Percentiles rank a stretch among this genome's conserved stretches.
Conservation (phyloP, 37 sponge, comb jelly and placozoan genomes). For the Haliclona indistincta region DNA sequence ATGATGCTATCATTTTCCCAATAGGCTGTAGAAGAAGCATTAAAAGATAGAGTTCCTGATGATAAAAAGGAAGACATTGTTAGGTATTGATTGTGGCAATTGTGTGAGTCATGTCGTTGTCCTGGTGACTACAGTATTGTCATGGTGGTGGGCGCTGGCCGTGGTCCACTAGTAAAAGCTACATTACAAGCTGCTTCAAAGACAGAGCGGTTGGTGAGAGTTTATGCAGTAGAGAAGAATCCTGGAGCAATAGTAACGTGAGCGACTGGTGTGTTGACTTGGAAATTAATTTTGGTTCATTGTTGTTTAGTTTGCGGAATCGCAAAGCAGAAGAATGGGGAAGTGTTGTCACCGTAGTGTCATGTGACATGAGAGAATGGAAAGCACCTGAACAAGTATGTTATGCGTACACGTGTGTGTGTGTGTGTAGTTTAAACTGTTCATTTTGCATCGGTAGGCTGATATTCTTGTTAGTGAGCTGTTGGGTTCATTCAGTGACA, state of each 20-base stretch:
- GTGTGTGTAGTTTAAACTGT: not conserved
- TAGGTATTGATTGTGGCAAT: not conserved
- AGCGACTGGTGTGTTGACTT: slow-evolving; percentile 16
- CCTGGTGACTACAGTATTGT: slow-evolving; percentile 72
- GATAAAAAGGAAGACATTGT: slow-evolving; percentile 26
- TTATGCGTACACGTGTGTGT: not conserved
- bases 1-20: not conserved
- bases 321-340: slow-evolving; percentile 78
- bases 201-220: slow-evolving; percentile 39
- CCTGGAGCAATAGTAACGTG: slow-evolving; percentile 92
- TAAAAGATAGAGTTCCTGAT: slow-evolving; percentile 51
- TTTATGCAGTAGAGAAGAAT: slow-evolving; percentile 99
- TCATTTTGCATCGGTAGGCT: slow-evolving; percentile 37
- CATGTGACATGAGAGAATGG: slow-evolving; percentile 96
- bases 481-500: slow-evolving; percentile 99
- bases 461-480: slow-evolving; percentile 98
- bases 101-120: not conserved
- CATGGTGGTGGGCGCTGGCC: slow-evolving; percentile 99
- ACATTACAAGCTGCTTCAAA: slow-evolving; percentile 69
- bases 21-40: slow-evolving; percentile 12
- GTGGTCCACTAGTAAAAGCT: slow-evolving; percentile 92
- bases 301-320: slow-evolving; percentile 61
- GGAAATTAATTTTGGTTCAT: not conserved
- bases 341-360: slow-evolving; percentile 72
- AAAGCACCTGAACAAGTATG: slow-evolving; percentile 80